Percentiles rank a stretch among this genome's conserved stretches.
These are phyloP conservation scores for Ceratina japonica DNA, from an alignment of 1,140 invertebrate genomes.

Conservation along the genomic window DNA sequence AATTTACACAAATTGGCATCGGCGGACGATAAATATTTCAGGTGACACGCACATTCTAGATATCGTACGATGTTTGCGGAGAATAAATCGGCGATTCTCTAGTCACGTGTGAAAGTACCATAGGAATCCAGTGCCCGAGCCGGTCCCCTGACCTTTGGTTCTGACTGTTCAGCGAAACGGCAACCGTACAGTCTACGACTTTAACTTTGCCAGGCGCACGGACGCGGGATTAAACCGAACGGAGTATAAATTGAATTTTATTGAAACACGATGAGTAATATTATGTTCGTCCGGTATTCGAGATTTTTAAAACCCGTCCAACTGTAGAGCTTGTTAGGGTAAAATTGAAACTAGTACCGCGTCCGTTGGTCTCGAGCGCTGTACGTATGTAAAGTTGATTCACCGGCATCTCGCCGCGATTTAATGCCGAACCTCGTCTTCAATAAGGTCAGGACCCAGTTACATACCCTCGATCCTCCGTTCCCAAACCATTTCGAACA, in stretches of 20 bases:
- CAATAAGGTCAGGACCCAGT: slow-evolving; percentile 55
- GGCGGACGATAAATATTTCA: slow-evolving; percentile 25
- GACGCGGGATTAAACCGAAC: neutral
- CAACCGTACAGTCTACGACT: slow-evolving; percentile 11
- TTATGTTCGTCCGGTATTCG: neutral
- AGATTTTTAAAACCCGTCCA: too few relatives aligned
- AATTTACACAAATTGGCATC: neutral
- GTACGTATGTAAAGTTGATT: slow-evolving; percentile 22
- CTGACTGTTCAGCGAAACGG: slow-evolving; percentile 30
- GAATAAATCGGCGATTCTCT: slow-evolving; percentile 70
- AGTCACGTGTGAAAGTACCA: slow-evolving; percentile 76
- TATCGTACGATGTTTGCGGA: slow-evolving; percentile 53
- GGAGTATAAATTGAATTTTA: neutral
- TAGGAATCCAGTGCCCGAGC: slow-evolving; percentile 66
- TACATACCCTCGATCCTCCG: slow-evolving; percentile 49
- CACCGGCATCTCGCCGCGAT: slow-evolving; percentile 25
- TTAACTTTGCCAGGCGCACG: neutral
- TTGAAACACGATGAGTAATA: neutral
- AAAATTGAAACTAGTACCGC: neutral
- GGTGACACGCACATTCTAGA: neutral
- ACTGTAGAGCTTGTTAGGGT: too few relatives aligned
- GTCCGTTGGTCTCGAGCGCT: slow-evolving; percentile 14
- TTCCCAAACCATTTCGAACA: slow-evolving; percentile 37
- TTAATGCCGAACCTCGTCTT: slow-evolving; percentile 43
- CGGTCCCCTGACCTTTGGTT: slow-evolving; percentile 70